Percentiles rank a stretch among this genome's conserved stretches.
These are phyloP conservation scores for Forpus xanthops DNA, from an alignment of 2,797 vertebrate genomes.

Conservation along the genomic window DNA sequence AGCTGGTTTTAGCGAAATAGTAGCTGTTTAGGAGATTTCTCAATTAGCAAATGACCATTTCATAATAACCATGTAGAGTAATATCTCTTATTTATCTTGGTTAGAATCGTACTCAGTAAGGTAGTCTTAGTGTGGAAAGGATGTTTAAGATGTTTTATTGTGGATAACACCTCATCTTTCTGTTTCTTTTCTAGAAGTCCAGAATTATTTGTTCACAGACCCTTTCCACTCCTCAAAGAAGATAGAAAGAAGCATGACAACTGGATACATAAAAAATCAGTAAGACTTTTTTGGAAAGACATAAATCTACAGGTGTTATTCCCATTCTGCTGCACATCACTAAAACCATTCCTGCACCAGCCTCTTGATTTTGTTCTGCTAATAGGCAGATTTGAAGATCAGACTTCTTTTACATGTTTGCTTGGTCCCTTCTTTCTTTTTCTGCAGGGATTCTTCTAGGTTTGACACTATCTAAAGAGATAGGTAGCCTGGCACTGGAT, in stretches of 20 bases:
- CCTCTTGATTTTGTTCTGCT: background rate
- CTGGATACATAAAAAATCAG: background rate
- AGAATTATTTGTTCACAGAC: background rate
- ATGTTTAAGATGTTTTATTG: background rate
- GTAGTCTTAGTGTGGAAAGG: background rate
- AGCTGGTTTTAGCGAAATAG: background rate
- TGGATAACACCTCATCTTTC: background rate
- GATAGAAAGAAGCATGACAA: background rate
- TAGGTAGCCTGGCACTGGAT: background rate
- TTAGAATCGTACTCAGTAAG: background rate
- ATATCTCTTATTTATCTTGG: background rate
- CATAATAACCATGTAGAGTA: background rate
- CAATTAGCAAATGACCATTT: background rate
- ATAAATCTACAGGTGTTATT: conserved; percentile 1
- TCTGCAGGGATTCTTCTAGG: background rate
- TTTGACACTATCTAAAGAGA: background rate
- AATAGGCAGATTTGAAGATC: background rate
- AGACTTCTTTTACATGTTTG: background rate
- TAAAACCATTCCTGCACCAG: background rate
- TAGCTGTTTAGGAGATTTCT: background rate
- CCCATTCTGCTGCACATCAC: background rate
- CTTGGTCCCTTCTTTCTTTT: background rate
- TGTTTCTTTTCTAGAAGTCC: background rate
- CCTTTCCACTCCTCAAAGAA: background rate
- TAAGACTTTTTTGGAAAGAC: background rate